A percentile compares a stretch with the other conserved stretches of the same genome.
phyloP scores from a whole-genome alignment of 23 tunicate species.

The Halocynthia roretzi region DNA sequence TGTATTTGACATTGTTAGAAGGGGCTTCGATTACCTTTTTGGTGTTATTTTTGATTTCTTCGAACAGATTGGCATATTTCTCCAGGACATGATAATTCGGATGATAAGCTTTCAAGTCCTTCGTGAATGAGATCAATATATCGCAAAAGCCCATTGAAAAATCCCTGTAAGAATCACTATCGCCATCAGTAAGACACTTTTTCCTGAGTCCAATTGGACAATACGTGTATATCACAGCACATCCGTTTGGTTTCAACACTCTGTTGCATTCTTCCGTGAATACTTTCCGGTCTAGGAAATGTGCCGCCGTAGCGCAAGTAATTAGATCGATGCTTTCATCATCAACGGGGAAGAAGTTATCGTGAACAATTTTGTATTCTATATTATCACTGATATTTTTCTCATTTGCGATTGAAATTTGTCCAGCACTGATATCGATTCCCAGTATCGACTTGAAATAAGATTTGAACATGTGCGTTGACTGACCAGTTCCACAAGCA shows the following conservation, averaged over 20 bases:
- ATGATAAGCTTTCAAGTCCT: no score
- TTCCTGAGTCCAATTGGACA: no score
- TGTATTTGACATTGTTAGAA: no score
- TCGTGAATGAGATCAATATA: no score
- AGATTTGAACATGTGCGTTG: background rate
- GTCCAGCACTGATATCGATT: conserved; percentile 8
- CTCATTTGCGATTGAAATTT: background rate
- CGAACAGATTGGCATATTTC: no score
- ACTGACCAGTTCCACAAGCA: conserved; percentile 5
- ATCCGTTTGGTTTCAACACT: background rate
- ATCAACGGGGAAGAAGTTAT: background rate
- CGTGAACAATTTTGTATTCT: background rate
- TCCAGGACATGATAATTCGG: no score
- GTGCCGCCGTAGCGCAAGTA: conserved; percentile 4
- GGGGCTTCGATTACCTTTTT: no score
- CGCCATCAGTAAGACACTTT: no score
- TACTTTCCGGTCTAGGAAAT: background rate
- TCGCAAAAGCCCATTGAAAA: no score
- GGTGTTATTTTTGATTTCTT: no score
- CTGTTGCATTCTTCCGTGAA: background rate
- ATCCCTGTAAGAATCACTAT: no score
- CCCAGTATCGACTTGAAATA: background rate
- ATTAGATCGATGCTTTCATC: background rate
- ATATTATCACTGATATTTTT: background rate
- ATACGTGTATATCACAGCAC: background rate